A percentile compares a stretch with the other conserved stretches of the same genome.
These are phyloP conservation scores for Ochropleura leucogaster DNA, from an alignment of 2,888 invertebrate genomes.

Conservation along the genomic window DNA sequence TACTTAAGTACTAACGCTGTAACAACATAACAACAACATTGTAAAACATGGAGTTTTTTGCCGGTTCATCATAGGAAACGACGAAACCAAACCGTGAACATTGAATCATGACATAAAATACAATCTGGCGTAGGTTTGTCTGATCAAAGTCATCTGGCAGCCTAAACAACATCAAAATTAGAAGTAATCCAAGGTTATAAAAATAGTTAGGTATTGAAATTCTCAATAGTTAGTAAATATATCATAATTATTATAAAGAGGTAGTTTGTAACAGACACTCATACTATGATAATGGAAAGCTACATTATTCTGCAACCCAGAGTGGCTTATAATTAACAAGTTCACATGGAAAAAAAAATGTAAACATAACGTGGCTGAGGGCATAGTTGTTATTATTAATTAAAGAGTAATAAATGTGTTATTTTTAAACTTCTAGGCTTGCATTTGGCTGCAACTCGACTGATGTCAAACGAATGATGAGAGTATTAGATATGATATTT, in stretches of 20 bases:
- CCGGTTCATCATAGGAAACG: too few relatives aligned
- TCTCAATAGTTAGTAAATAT: neutral
- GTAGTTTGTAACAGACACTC: neutral
- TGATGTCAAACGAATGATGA: too few relatives aligned
- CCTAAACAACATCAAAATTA: neutral
- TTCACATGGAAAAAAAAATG: neutral
- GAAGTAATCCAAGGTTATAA: neutral
- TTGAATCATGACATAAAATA: too few relatives aligned
- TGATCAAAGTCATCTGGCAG: neutral
- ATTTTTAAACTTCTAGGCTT: too few relatives aligned
- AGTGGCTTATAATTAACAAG: neutral
- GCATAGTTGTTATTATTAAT: neutral
- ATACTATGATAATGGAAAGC: neutral
- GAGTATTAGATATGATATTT: neutral
- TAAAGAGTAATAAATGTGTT: neutral
- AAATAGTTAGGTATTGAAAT: neutral
- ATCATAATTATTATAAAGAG: neutral
- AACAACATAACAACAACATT: too few relatives aligned
- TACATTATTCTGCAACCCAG: neutral
- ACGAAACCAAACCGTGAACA: too few relatives aligned
- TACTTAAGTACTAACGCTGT: too few relatives aligned
- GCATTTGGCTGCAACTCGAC: too few relatives aligned
- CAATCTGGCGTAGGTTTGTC: neutral
- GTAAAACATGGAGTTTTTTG: too few relatives aligned
- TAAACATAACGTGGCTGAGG: neutral